phyloP scores from a whole-genome alignment of 1,140 invertebrate species.

The Bicyclus anynana region DNA sequence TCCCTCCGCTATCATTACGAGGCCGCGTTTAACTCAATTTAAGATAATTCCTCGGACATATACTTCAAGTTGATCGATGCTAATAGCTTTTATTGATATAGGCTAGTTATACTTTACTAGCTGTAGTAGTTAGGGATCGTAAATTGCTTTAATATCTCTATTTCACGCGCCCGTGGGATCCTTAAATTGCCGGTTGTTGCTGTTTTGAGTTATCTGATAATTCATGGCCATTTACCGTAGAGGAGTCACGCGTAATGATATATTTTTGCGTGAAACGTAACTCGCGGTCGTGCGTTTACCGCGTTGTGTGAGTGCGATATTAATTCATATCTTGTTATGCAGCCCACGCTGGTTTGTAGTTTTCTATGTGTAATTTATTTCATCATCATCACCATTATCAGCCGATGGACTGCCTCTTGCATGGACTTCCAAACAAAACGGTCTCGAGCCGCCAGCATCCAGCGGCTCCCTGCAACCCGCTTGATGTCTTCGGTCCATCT shows the following conservation, averaged over 20 bases:
- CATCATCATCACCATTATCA: too few relatives aligned
- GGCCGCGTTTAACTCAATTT: constrained; percentile 63
- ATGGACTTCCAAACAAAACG: too few relatives aligned
- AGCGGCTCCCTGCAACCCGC: too few relatives aligned
- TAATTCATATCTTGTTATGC: constrained; percentile 13
- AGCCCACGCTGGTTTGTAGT: not conserved
- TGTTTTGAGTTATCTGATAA: constrained; percentile 60
- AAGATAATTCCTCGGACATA: constrained; percentile 55
- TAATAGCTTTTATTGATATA: constrained; percentile 74
- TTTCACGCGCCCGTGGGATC: constrained; percentile 52
- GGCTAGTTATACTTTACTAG: constrained; percentile 59
- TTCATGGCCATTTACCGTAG: constrained; percentile 31
- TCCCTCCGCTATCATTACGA: constrained; percentile 36
- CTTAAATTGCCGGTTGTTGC: constrained; percentile 52
- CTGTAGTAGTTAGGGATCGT: constrained; percentile 47
- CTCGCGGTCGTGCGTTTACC: constrained; percentile 3
- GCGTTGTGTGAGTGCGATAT: constrained; percentile 1
- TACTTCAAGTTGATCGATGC: constrained; percentile 64
- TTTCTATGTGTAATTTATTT: too few relatives aligned
- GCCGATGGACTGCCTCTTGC: too few relatives aligned
- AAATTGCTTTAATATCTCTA: constrained; percentile 63
- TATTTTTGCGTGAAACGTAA: constrained; percentile 16
- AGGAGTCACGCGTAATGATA: constrained; percentile 18
- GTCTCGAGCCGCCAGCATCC: too few relatives aligned
- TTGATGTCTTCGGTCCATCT: too few relatives aligned